Base-by-base conservation (phyloP, 2,797 vertebrate species). In the Myiothlypis chrysogaster region DNA sequence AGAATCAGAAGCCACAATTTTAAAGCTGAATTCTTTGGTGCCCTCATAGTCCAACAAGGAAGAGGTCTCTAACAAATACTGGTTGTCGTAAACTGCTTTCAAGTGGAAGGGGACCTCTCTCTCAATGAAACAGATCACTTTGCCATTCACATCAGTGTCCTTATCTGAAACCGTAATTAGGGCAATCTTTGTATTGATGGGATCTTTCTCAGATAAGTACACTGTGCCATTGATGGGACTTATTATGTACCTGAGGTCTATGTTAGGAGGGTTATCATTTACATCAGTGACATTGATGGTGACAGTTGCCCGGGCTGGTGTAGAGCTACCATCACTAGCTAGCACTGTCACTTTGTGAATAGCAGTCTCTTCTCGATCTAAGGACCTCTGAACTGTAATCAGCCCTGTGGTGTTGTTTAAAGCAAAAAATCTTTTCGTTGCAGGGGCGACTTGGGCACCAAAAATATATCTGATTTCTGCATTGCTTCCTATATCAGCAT, bases 11-110 rank as follows among this genome's bases (percentile, higher is more conserved):
- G 99, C 99, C 37, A 99, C 99, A 49, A 99, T 99, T 98, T 99
- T 99, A 98, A 99, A 99, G 98, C 99, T 99, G 98, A 99, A 99
- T 98, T 99, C 99, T 98, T 99, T 99, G 96, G 99, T 99, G 96
- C 99, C 99, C 96, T 99, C 99, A 24, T 99, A 99, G 98, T 99
- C 99, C 64, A 99, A 98, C 96, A 99, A 95, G 3, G 99, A 99
- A 34, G 99, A 99, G 49, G 99, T 99, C 98, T 99, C 99, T 95
- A 99, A 90, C 95, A 99, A 98, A 97, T 99, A 99, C 89, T 99
- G 99, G 99, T 99, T 99, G 96, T 99, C 99, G 5, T 99, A 99
- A 60, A 99, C 99, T 0, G 99, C 99, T 97, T 99, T 99, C 87
- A 99, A 97, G 97, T 99, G 99, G 97, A 99, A 99, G 19, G 99